These are phyloP conservation scores for Pan paniscus DNA, from an alignment of 2,113 vertebrate species.

Conservation along the genomic window DNA sequence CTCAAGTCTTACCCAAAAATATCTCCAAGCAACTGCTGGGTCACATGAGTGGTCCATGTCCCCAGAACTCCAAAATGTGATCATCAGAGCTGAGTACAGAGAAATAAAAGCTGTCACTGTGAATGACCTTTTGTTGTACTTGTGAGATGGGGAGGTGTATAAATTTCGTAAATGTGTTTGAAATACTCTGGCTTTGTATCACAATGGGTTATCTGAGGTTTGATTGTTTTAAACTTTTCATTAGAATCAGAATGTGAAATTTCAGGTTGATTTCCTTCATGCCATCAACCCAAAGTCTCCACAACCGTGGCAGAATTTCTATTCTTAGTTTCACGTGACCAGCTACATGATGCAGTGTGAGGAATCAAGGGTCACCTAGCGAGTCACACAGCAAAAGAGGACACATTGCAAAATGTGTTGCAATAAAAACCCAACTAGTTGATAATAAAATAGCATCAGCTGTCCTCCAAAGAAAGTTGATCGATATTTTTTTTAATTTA, in stretches of 20 bases:
- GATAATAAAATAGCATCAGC: background rate
- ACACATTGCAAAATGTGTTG: background rate
- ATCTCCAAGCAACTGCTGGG: background rate
- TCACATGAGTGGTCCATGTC: background rate
- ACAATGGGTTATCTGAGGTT: background rate
- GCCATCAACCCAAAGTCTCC: background rate
- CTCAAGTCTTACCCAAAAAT: background rate
- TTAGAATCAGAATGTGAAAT: constrained; percentile 9
- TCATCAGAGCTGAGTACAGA: background rate
- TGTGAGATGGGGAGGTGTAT: background rate
- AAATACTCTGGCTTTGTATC: background rate
- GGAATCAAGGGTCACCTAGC: background rate
- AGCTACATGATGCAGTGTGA: background rate
- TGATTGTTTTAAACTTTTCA: background rate
- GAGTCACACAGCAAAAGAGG: background rate
- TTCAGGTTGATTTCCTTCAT: constrained; percentile 51
- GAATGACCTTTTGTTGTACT: background rate
- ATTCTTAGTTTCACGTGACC: background rate
- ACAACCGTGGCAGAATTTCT: constrained; percentile 41
- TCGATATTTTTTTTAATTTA: background rate
- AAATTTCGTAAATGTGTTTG: background rate
- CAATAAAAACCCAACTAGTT: background rate
- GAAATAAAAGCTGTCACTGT: constrained; percentile 11
- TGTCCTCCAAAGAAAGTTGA: background rate
- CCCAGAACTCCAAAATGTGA: background rate